Evolutionary conservation across 2,888 invertebrate species (phyloP).

Genomic region (Ochropleura leucogaster): DNA sequence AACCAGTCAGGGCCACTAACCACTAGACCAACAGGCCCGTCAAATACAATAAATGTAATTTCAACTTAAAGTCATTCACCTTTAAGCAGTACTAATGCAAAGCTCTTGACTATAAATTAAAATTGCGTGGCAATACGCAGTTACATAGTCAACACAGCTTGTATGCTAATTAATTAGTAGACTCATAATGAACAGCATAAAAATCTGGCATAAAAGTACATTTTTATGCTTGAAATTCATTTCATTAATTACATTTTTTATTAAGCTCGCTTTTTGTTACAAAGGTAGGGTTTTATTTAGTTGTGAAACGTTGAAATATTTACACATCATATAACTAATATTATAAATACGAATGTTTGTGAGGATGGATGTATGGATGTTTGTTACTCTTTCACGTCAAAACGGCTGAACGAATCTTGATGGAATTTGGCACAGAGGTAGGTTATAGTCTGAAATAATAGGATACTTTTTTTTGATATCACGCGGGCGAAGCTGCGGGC

Average conservation of each 20-base stretch:
- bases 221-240: slow-evolving; percentile 33
- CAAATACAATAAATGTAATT: too few species aligned
- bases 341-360: too few species aligned
- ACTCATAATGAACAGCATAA: slow-evolving; percentile 22
- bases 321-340: too few species aligned
- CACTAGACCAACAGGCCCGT: too few species aligned
- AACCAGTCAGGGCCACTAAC: too few species aligned
- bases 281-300: background rate
- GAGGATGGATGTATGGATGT: too few species aligned
- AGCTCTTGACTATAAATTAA: background rate
- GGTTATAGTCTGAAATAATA: too few species aligned
- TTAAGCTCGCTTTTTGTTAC: background rate
- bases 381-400: too few species aligned
- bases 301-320: slow-evolving; percentile 3
- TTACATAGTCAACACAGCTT: slow-evolving; percentile 27
- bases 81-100: background rate
- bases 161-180: slow-evolving; percentile 33
- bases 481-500: too few species aligned
- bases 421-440: too few species aligned
- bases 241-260: slow-evolving; percentile 6
- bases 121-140: slow-evolving; percentile 29
- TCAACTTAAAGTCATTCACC: background rate
- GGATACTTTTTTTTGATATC: too few species aligned
- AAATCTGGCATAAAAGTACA: slow-evolving; percentile 14
- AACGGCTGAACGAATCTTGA: too few species aligned